Base-by-base conservation (phyloP, 2,797 vertebrate species). In the Eleutherodactylus coqui region DNA sequence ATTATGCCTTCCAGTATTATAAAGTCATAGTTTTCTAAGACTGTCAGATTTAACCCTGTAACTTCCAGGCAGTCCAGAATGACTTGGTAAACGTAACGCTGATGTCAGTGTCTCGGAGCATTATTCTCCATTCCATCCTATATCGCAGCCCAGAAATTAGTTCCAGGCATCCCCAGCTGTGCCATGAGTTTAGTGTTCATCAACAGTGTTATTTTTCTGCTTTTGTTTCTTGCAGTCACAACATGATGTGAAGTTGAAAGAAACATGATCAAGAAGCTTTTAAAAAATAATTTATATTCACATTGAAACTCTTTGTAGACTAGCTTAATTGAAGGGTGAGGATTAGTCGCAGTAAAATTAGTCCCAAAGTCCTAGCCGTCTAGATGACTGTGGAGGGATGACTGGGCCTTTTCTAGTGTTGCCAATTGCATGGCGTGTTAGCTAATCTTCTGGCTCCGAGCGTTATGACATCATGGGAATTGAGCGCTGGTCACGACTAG, bases 271-370 rank as follows among this genome's bases (percentile, higher is more conserved):
- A 84, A 87, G 86, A 79, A 85, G 86, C 82, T 81, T 85, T 87
- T 76, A 84, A 80, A 73, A 80, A 84, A 85, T 81, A 81, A 87
- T 84, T 87, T 87, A 87, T 84, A 81, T 87, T 87, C 82, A 70
- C 70, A 43, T 87, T 80, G 77, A 75, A 79, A 47, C 86, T 84
- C 86, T 85, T 84, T 85, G 86, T 87, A 85, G 86, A 87, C 82
- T 45, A 38, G 70, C 86, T 85, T 87, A 87, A 87, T 84, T 87
- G 86, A 87, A 84, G 82, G 70, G 77, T 76, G 82, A 84, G 86
- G 86, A 87, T 87, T 87, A 87, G 86, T 87, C 58, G 86, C 86
- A 87, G 86, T 87, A 85, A 87, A 87, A 87, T 87, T 81, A 87
- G 86, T 87, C 86, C 82, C 82, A 84, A 81, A 87, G 82, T 87